Percentiles rank a stretch among this genome's conserved stretches.
phyloP scores from a whole-genome alignment of 2,797 vertebrate species.

The Helicolenus hilgendorfi region DNA sequence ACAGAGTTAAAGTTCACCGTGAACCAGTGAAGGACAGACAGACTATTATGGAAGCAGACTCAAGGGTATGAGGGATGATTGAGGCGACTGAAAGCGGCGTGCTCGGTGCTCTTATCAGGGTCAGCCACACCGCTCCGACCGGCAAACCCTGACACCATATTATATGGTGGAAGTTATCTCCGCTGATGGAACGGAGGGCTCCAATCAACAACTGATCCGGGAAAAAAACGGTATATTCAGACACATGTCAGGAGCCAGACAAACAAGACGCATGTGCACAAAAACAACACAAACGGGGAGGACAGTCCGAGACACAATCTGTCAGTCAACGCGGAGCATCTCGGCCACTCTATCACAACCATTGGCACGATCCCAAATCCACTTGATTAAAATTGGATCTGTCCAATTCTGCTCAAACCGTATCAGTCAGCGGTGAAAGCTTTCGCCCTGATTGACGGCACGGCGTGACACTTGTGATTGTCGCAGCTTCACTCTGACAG shows the following conservation, averaged over 20 bases:
- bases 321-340: conserved; percentile 64
- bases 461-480: conserved; percentile 61
- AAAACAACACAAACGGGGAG: conserved; percentile 38
- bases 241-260: conserved; percentile 46
- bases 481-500: conserved; percentile 49
- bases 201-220: conserved; percentile 59
- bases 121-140: conserved; percentile 75
- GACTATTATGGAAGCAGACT: conserved; percentile 55
- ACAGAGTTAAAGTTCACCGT: conserved; percentile 52
- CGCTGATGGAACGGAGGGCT: conserved; percentile 62
- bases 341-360: conserved; percentile 46
- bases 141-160: conserved; percentile 71
- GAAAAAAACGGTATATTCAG: conserved; percentile 48
- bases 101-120: conserved; percentile 79
- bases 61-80: conserved; percentile 64
- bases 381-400: conserved; percentile 83
- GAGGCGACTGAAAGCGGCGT: conserved; percentile 59
- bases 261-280: conserved; percentile 21
- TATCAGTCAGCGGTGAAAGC: conserved; percentile 66
- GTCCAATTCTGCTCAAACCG: conserved; percentile 65
- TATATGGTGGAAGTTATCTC: conserved; percentile 75
- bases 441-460: conserved; percentile 58
- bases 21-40: conserved; percentile 57
- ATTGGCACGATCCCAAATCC: conserved; percentile 56
- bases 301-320: conserved; percentile 41